Evolutionary conservation across 2,888 invertebrate genomes (phyloP), one percentile per base, ranked within the genome.

Genomic region (Eristalis tenax): DNA sequence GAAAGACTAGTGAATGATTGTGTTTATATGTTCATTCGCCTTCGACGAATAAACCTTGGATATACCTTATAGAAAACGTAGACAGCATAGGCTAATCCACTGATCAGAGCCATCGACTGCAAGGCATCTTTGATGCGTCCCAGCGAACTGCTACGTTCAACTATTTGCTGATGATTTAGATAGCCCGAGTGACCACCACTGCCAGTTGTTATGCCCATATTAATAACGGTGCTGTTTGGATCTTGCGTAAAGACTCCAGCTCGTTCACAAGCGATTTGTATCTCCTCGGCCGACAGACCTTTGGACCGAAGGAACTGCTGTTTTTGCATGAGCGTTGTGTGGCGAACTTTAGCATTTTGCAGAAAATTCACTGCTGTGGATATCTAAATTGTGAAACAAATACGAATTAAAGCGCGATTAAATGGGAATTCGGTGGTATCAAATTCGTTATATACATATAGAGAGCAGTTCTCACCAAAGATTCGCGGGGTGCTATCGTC

Each of bases 311-410:
- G 94, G 92, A 97, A 97, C 88, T 95, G 94, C 91, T 97, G 96
- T 90, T 97, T 97, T 92, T 97, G 96, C 78, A 95, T 94, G 74
- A 96, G 91, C 0, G 97, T 96, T 90, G 96, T 97, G 89, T 95
- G 94, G 71, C 95, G 94, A 2, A 98, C 97, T 92, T 96, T 97
- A n/a, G 96, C 96, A 93, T 98, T 98, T 92, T 96, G 95, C 71
- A 98, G 93, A 94, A 98, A 98, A 91, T 96, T 97, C 3, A 97
- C 95, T 5, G 98, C 98, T 15, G 97, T 97, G 89, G 95, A 95
- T 85, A 98, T 95, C 98, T 98, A 70, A 15, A 57, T 57, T 4
- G 2, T 15, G 92, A 28, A 94, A 93, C n/a, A 69, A 68, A 22
- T 15, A 1, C 8, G 26, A 32, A 28, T 40, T n/a, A 40, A 2